These are phyloP conservation scores for Parotia lawesii DNA, from an alignment of 2,113 vertebrate genomes.

Conservation along the genomic window DNA sequence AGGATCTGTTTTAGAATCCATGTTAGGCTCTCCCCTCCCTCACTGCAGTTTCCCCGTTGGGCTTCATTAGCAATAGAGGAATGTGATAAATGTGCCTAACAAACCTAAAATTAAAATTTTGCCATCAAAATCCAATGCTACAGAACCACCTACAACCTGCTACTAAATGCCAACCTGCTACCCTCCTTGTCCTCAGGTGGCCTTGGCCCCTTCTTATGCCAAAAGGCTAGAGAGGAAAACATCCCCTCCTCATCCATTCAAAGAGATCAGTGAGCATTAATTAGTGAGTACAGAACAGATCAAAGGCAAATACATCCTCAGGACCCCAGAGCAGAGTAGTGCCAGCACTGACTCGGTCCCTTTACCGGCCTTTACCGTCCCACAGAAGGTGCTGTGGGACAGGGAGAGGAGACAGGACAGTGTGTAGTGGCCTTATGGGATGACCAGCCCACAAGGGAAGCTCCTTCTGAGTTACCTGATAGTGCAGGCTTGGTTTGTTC, in stretches of 20 bases:
- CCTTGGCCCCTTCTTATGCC: background rate
- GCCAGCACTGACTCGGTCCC: background rate
- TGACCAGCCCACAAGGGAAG: background rate
- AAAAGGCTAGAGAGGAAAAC: background rate
- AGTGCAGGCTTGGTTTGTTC: background rate
- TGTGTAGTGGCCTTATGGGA: background rate
- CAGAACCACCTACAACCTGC: background rate
- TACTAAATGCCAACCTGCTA: background rate
- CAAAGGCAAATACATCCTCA: background rate
- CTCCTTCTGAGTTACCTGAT: fast-evolving
- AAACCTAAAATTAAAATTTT: background rate
- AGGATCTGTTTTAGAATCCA: background rate
- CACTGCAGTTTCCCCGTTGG: background rate
- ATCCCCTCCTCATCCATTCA: background rate
- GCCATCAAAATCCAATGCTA: background rate
- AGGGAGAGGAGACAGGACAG: background rate
- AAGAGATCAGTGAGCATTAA: background rate
- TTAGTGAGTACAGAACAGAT: background rate
- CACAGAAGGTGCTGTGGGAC: background rate
- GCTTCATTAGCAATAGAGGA: background rate
- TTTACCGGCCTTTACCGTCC: background rate
- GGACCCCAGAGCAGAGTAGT: background rate
- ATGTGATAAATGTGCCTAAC: background rate
- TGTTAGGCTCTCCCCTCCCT: background rate
- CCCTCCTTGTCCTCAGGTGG: background rate